Conservation (phyloP, 2,797 vertebrate genomes). For the Acipenser oxyrinchus region DNA sequence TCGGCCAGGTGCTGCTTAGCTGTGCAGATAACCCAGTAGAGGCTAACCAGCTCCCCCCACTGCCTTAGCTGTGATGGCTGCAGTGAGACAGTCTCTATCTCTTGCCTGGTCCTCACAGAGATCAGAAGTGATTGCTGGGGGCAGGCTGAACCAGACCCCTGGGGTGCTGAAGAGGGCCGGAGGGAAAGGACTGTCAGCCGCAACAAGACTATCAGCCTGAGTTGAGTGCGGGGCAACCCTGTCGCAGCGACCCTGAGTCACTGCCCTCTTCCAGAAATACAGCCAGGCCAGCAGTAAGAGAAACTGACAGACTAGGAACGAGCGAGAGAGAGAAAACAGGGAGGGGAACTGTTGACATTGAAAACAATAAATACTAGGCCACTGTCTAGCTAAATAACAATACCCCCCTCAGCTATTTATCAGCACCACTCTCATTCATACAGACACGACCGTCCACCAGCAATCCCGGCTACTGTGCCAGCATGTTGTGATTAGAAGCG, state of each 20-base stretch:
- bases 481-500: neutral
- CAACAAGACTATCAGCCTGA: too few species aligned
- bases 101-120: too few species aligned
- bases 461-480: neutral
- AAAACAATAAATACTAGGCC: neutral
- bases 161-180: too few species aligned
- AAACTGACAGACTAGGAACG: neutral
- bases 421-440: neutral
- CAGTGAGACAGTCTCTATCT: too few species aligned
- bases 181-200: too few species aligned
- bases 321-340: neutral
- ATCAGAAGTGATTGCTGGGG: too few species aligned
- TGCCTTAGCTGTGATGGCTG: neutral
- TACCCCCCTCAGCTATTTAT: neutral
- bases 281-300: neutral
- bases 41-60: too few species aligned
- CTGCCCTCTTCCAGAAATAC: too few species aligned
- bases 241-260: too few species aligned
- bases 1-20: too few species aligned
- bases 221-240: too few species aligned
- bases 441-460: neutral
- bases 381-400: constrained; percentile 2
- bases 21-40: neutral
- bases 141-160: too few species aligned
- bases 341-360: neutral